These are phyloP conservation scores for Cercopithecus mona DNA, from an alignment of 2,113 vertebrate species.

Conservation along the genomic window DNA sequence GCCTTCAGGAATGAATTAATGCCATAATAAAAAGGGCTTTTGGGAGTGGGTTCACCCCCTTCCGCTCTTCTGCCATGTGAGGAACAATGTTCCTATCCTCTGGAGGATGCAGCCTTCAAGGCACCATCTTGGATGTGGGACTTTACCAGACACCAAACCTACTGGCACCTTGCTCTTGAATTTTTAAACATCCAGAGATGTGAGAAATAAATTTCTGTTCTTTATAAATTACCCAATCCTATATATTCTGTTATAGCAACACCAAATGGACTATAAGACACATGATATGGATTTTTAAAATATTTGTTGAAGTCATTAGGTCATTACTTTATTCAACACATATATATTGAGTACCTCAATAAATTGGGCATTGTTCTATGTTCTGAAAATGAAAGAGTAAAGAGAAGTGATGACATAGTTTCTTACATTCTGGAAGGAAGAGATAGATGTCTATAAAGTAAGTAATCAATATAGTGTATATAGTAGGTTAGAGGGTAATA, in stretches of 20 bases:
- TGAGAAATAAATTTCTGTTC: neutral
- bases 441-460: neutral
- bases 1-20: neutral
- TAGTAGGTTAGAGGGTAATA: neutral
- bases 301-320: neutral
- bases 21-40: neutral
- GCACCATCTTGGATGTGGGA: neutral
- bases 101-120: neutral
- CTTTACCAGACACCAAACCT: neutral
- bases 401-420: neutral
- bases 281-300: neutral
- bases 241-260: neutral
- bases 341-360: neutral
- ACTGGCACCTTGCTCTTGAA: neutral
- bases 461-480: neutral
- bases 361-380: neutral
- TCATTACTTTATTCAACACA: neutral
- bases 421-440: neutral
- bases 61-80: neutral
- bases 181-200: neutral
- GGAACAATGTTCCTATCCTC: neutral
- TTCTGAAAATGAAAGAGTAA: neutral
- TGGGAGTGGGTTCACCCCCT: neutral
- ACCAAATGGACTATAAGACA: neutral
- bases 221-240: neutral